Evolutionary conservation across 2,797 vertebrate genomes (phyloP).

Genomic region (Oophaga sylvatica): DNA sequence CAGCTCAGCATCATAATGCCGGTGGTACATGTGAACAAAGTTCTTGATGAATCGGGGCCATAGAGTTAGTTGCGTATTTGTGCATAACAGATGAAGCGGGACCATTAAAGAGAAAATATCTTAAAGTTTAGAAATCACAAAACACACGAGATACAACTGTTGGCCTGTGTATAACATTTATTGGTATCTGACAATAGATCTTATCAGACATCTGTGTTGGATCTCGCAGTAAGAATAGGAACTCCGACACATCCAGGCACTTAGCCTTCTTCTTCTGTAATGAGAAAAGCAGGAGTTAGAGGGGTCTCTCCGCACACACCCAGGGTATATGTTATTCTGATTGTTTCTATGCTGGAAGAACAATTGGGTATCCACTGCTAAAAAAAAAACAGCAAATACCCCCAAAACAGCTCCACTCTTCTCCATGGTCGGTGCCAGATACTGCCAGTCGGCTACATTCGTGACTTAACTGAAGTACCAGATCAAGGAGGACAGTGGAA

Average conservation of each 20-base stretch:
- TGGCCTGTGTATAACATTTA: slow-evolving; percentile 34
- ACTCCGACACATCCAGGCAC: neutral
- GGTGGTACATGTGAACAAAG: too few relatives aligned
- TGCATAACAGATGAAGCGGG: neutral
- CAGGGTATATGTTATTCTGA: too few relatives aligned
- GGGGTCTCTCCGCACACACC: neutral
- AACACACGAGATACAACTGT: neutral
- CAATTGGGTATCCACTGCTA: too few relatives aligned
- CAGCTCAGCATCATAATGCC: too few relatives aligned
- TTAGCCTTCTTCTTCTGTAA: slow-evolving; percentile 54
- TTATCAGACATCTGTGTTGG: neutral
- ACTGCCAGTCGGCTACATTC: too few relatives aligned
- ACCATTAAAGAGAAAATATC: neutral
- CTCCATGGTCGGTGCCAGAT: neutral
- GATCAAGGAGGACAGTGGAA: neutral
- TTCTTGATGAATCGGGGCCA: neutral
- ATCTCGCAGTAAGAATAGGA: neutral
- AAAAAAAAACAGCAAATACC: neutral
- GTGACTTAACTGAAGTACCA: too few relatives aligned
- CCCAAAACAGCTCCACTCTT: neutral
- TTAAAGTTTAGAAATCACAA: neutral
- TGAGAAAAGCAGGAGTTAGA: neutral
- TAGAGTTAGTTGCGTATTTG: neutral
- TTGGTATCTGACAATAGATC: slow-evolving; percentile 1
- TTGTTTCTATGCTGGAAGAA: too few relatives aligned